Conservation (phyloP, 2,113 vertebrate genomes). For the Spilogale gracilis region DNA sequence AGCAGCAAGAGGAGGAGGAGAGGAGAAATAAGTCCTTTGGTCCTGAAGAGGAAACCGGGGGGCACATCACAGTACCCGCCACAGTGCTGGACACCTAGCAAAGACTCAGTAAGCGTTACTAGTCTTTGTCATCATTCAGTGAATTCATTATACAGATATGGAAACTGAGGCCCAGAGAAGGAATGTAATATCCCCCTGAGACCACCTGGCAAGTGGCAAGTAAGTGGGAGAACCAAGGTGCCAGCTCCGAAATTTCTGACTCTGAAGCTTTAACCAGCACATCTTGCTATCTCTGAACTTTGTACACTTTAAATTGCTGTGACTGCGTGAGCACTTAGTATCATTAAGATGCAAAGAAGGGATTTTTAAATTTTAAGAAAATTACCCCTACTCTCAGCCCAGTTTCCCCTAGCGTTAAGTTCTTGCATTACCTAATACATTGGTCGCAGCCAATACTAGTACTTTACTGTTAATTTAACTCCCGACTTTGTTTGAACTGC, state of each 20-base stretch:
- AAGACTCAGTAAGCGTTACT: background rate
- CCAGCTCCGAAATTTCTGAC: background rate
- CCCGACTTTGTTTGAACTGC: background rate
- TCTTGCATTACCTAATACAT: background rate
- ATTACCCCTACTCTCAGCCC: background rate
- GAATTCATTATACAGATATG: background rate
- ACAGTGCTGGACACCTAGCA: background rate
- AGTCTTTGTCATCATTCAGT: background rate
- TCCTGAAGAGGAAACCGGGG: background rate
- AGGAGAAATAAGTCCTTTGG: background rate
- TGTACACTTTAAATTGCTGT: background rate
- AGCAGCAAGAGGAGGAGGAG: background rate
- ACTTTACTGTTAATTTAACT: background rate
- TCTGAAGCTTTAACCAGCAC: background rate
- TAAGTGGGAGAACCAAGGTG: background rate
- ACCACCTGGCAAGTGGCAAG: background rate
- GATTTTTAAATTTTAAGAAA: background rate
- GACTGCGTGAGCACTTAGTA: background rate
- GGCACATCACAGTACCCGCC: background rate
- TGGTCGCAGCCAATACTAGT: background rate
- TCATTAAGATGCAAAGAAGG: background rate
- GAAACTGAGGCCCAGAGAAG: background rate
- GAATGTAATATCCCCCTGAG: background rate
- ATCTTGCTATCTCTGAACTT: background rate
- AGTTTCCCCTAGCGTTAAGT: background rate